Percentiles rank a stretch among this genome's conserved stretches.
phyloP scores from a whole-genome alignment of 2,113 vertebrate genomes.

The Anolis carolinensis region DNA sequence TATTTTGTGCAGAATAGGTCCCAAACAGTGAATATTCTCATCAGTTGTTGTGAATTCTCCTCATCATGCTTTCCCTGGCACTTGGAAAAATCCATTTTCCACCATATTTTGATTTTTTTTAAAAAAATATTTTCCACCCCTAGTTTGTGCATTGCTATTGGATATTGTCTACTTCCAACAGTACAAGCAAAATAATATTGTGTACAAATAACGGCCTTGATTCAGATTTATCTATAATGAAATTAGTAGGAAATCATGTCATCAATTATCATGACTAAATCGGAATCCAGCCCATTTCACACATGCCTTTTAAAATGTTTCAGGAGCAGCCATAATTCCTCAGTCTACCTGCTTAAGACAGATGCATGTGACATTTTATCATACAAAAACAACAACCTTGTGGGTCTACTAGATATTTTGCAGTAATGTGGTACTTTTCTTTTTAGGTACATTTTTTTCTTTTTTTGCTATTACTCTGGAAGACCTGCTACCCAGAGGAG shows the following conservation, averaged over 20 bases:
- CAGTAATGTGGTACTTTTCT: neutral
- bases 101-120: too few relatives aligned
- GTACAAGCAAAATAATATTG: neutral
- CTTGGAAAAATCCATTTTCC: too few relatives aligned
- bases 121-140: too few relatives aligned
- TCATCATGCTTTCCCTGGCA: too few relatives aligned
- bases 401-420: neutral
- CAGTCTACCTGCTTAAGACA: neutral
- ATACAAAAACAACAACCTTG: neutral
- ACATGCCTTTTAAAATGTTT: neutral
- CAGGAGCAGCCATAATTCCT: neutral
- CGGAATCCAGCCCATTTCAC: neutral
- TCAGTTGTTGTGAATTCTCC: too few relatives aligned
- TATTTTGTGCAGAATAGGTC: too few relatives aligned
- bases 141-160: neutral
- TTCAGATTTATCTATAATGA: neutral
- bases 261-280: neutral
- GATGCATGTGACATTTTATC: neutral
- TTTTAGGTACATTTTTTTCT: neutral
- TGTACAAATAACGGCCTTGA: neutral
- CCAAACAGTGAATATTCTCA: too few relatives aligned
- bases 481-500: neutral
- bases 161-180: neutral
- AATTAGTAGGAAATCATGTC: neutral
- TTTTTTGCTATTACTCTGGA: neutral